Evolutionary conservation across 2,797 vertebrate genomes (phyloP), one percentile per base, ranked within the genome.

Genomic region (Emys orbicularis): DNA sequence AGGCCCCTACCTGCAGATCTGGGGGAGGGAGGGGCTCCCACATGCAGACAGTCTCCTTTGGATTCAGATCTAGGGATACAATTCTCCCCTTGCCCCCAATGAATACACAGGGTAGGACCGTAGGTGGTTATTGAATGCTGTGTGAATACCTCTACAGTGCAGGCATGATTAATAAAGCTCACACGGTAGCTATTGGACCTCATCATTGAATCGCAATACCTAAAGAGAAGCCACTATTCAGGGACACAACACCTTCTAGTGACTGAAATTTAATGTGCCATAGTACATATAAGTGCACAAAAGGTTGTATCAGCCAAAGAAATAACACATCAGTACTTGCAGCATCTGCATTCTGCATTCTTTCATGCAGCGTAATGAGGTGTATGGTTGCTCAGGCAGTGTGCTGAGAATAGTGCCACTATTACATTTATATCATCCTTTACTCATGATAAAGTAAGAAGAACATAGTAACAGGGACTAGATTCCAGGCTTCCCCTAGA

Each of bases 241-340:
- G 11, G 81, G 10, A 37, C 61, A 68, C 19, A 72, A 21, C 19
- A 49, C 56, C 61, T 83, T 54, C 79, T 25, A 49, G 34, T 29
- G 86, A 16, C 25, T 1, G 0, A 18, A 31, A 34, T 31, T 90
- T 74, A 15, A 2, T 79, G 61, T 6, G 47, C 27, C 0, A 0
- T 18, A 27, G 15, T 59, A 19, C 1, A n/a, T 44, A 5, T 10
- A 6, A 49, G 25, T 8, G 0, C 12, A n/a, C 21, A 12, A 1
- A 25, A 65, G 61, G 31, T 82, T 83, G 8, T 3, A 0, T 59
- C 81, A 89, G 52, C 56, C 72, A 77, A 49, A 59, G 37, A 81
- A 65, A 44, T 25, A 19, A 12, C 19, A 1, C 6, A 11, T 52
- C 94, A 44, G 61, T 79, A 8, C 13, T 77, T 54, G 23, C 19